Conservation (phyloP, 2,797 vertebrate genomes). For the Pachyuromys duprasi region DNA sequence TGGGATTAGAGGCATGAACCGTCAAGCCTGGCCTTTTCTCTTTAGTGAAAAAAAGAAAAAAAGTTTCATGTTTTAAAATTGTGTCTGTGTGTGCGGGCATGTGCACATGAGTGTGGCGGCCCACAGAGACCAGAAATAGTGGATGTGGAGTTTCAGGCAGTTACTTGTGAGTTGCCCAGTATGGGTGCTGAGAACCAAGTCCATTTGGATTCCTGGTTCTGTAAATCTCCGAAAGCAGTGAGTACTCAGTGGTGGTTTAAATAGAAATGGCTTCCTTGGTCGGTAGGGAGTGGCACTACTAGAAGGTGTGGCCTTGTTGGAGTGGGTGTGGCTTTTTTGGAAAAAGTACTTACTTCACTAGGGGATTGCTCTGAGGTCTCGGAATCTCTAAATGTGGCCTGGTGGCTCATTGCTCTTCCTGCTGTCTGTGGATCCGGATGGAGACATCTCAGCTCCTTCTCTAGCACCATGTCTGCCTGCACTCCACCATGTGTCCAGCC, state of each 20-base stretch:
- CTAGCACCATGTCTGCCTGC: neutral
- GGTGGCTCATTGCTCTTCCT: neutral
- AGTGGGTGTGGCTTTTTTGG: neutral
- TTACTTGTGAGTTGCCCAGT: neutral
- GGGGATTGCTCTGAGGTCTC: neutral
- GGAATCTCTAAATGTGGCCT: neutral
- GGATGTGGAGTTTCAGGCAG: neutral
- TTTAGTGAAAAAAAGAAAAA: neutral
- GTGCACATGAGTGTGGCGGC: too few relatives aligned
- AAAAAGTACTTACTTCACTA: neutral
- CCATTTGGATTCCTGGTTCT: neutral
- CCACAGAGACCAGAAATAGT: neutral
- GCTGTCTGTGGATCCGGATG: neutral
- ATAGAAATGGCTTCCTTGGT: neutral
- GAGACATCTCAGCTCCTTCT: neutral
- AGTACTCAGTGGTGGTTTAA: neutral
- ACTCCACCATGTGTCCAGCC: neutral
- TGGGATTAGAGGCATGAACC: neutral
- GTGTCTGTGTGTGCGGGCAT: neutral
- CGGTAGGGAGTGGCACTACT: neutral
- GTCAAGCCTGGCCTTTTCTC: neutral
- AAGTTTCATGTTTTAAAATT: neutral
- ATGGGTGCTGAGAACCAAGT: neutral
- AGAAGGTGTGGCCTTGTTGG: neutral
- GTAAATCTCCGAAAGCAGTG: neutral